These are phyloP conservation scores for Lampropteryx suffumata DNA, from an alignment of 2,888 invertebrate genomes.

Conservation along the genomic window DNA sequence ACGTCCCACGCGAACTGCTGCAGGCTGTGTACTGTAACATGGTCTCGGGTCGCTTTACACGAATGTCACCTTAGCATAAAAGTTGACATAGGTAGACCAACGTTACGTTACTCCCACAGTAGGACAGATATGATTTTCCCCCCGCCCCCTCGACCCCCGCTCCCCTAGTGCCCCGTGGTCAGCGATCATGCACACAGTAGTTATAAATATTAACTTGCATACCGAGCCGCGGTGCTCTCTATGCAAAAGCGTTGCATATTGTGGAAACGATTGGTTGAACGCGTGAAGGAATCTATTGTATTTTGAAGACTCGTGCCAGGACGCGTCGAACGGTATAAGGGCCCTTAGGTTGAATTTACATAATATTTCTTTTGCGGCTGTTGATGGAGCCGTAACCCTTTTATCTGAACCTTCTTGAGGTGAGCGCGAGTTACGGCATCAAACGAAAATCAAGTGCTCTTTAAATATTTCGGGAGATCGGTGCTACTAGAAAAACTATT, in stretches of 20 bases:
- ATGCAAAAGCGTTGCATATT: constrained; percentile 1
- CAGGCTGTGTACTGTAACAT: no score
- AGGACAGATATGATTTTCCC: not conserved
- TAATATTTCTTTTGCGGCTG: not conserved
- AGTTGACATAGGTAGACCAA: not conserved
- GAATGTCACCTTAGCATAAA: not conserved
- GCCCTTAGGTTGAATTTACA: not conserved
- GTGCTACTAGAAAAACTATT: no score
- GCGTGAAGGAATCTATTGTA: not conserved
- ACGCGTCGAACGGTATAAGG: not conserved
- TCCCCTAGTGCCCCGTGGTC: no score
- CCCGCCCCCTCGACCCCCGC: no score
- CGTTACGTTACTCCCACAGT: not conserved
- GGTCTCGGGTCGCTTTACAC: not conserved
- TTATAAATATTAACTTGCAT: not conserved
- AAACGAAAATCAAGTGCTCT: no score
- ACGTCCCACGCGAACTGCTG: no score
- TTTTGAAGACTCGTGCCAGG: not conserved
- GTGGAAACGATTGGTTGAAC: not conserved
- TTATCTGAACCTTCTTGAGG: no score
- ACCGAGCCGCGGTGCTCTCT: not conserved
- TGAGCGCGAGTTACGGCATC: no score
- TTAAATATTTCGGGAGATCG: no score
- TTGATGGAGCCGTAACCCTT: not conserved
- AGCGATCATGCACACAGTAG: not conserved